phyloP scores from a whole-genome alignment of 1,140 invertebrate species.

The Saxidomus purpurata region DNA sequence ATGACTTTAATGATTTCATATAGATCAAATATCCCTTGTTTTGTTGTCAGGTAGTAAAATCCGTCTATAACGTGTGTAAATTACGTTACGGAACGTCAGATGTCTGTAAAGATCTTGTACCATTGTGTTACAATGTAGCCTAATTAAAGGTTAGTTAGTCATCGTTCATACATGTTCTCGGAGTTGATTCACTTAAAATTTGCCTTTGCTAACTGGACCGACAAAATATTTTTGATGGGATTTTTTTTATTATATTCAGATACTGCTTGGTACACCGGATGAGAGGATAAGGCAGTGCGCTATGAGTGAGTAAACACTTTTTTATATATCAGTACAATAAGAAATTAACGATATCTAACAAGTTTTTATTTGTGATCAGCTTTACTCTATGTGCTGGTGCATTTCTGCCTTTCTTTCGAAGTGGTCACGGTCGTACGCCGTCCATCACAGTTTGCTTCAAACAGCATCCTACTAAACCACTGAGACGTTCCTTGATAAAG shows the following conservation, averaged over 20 bases:
- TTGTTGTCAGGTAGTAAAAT: slow-evolving; percentile 1
- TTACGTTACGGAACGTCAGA: slow-evolving; percentile 7
- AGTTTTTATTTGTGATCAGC: too few species aligned
- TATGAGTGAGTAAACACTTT: background rate
- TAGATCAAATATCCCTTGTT: background rate
- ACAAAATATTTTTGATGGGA: background rate
- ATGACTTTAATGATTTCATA: background rate
- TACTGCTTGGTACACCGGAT: background rate
- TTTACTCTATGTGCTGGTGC: too few species aligned
- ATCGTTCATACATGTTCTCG: background rate
- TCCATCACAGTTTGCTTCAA: too few species aligned
- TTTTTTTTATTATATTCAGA: background rate
- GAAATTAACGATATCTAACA: background rate
- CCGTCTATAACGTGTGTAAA: background rate
- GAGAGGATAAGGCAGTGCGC: background rate
- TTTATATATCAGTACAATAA: too few species aligned
- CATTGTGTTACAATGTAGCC: background rate
- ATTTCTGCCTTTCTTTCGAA: too few species aligned
- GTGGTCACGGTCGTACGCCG: too few species aligned
- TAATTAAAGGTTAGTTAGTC: background rate
- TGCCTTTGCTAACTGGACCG: background rate
- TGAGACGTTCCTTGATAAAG: too few species aligned
- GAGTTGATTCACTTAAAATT: background rate
- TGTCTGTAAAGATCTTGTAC: background rate
- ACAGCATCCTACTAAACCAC: too few species aligned